phyloP scores from a whole-genome alignment of 2,797 vertebrate species.

The Tamandua tetradactyla region DNA sequence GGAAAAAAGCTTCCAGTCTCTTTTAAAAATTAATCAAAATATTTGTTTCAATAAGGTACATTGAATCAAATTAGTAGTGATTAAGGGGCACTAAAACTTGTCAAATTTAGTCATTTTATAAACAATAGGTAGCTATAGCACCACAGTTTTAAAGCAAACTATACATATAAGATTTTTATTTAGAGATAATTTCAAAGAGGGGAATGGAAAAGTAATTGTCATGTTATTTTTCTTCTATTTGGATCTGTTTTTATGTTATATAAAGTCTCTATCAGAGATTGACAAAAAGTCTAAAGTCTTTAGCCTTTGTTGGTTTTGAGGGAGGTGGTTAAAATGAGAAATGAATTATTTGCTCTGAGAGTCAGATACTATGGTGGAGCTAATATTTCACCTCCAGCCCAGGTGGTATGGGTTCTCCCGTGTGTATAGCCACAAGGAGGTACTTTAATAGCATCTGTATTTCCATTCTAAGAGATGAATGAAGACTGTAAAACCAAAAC shows the following conservation, averaged over 20 bases:
- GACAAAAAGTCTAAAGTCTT: background rate
- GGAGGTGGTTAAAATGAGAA: background rate
- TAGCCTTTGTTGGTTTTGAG: slow-evolving; percentile 8
- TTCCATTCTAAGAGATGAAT: slow-evolving; percentile 48
- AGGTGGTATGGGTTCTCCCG: background rate
- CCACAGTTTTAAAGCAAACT: background rate
- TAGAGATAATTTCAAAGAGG: background rate
- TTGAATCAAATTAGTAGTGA: background rate
- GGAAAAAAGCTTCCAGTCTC: background rate
- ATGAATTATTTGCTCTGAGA: background rate
- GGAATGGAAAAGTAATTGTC: background rate
- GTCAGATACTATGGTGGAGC: background rate
- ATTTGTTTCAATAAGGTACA: background rate
- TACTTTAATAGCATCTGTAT: slow-evolving; percentile 53
- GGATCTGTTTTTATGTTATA: background rate
- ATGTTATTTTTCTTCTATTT: background rate
- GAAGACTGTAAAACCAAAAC: slow-evolving; percentile 2
- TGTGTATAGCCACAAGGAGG: background rate
- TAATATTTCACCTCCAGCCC: background rate
- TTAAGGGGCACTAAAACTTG: background rate
- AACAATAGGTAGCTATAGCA: background rate
- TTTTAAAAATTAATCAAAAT: background rate
- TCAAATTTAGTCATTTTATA: background rate
- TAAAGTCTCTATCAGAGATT: background rate
- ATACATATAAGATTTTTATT: background rate